Conservation (phyloP, 2,797 vertebrate species). For the Rhyacichthys aspro region DNA sequence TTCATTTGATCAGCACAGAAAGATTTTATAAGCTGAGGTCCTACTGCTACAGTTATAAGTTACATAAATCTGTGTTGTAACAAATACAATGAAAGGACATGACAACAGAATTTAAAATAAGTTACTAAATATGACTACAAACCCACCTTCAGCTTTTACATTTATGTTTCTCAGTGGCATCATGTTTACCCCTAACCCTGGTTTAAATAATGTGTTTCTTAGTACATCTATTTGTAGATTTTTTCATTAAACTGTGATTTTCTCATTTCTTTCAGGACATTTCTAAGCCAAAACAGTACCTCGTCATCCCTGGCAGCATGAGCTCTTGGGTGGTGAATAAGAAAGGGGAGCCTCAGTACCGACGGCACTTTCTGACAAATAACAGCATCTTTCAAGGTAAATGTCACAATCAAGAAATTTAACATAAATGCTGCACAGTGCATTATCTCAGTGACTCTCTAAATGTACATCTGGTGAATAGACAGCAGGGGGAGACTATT, state of each 20-base stretch:
- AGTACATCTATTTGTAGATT: no score
- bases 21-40: not conserved
- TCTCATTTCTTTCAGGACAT: slow-evolving; percentile 8
- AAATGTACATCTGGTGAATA: slow-evolving; percentile 35
- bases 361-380: slow-evolving; percentile 92
- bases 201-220: no score
- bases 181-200: no score
- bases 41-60: no score
- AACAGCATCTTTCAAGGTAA: slow-evolving; percentile 94
- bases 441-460: not conserved
- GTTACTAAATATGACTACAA: no score
- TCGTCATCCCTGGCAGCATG: slow-evolving; percentile 70
- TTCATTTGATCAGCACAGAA: not conserved
- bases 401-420: slow-evolving; percentile 15
- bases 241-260: not conserved
- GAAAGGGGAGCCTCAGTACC: slow-evolving; percentile 86
- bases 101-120: no score
- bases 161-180: no score
- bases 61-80: no score
- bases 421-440: not conserved
- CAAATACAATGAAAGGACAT: no score
- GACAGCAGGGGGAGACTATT: slow-evolving; percentile 72
- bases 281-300: slow-evolving; percentile 13
- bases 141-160: no score
- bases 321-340: slow-evolving; percentile 85